Conservation (phyloP, 2,888 invertebrate species). For the Harpalus rubripes region DNA sequence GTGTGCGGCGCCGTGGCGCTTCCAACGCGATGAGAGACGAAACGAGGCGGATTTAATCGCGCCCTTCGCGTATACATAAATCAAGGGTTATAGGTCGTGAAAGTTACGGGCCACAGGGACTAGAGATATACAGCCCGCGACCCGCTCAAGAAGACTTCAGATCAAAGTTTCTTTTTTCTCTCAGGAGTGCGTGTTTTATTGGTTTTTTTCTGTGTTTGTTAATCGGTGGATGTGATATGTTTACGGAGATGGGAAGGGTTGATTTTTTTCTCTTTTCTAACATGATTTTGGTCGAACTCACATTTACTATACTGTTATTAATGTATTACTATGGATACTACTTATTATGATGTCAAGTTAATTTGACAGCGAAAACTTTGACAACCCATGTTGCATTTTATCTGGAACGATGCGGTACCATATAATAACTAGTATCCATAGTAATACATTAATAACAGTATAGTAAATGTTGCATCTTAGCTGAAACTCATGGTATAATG, state of each 20-base stretch:
- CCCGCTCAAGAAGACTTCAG: not conserved
- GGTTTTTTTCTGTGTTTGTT: constrained; percentile 6
- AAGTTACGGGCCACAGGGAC: constrained; percentile 31
- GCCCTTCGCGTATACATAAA: constrained; percentile 52
- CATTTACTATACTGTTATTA: too few species aligned
- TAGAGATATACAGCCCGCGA: constrained; percentile 19
- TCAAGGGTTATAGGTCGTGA: constrained; percentile 53
- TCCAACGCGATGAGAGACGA: constrained; percentile 28
- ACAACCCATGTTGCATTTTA: too few species aligned
- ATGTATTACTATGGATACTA: too few species aligned
- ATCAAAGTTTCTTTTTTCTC: not conserved
- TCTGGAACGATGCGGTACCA: too few species aligned
- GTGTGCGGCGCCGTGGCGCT: constrained; percentile 16
- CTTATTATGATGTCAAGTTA: too few species aligned
- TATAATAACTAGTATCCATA: too few species aligned
- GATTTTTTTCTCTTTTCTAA: too few species aligned
- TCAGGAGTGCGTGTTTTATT: not conserved
- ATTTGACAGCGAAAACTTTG: too few species aligned
- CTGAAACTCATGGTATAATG: too few species aligned
- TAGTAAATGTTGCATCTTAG: too few species aligned
- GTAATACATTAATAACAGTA: too few species aligned
- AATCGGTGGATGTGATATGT: not conserved
- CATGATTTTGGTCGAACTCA: too few species aligned
- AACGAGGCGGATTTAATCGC: constrained; percentile 51
- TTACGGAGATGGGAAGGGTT: not conserved